These are phyloP conservation scores for Ypsolopha sequella DNA, from an alignment of 2,888 invertebrate genomes.

Conservation along the genomic window DNA sequence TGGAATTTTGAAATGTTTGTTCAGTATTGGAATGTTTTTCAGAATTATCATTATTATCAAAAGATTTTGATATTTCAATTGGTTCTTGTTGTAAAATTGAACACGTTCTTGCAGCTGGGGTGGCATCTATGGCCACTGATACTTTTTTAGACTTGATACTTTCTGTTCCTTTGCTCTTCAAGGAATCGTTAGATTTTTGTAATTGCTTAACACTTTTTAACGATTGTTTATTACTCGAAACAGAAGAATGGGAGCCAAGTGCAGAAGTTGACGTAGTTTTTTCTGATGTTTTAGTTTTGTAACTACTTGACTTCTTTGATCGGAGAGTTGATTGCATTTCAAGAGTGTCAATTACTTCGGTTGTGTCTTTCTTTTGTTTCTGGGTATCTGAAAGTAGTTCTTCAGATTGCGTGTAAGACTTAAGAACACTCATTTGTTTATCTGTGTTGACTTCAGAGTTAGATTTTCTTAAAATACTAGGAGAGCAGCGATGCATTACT, in stretches of 20 bases:
- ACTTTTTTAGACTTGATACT: constrained; percentile 74
- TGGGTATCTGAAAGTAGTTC: constrained; percentile 49
- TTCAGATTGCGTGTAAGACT: constrained; percentile 57
- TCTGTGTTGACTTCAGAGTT: constrained; percentile 43
- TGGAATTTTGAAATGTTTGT: constrained; percentile 44
- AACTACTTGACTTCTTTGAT: constrained; percentile 27
- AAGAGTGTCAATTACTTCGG: constrained; percentile 22
- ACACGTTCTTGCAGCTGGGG: constrained; percentile 78
- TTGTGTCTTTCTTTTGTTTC: constrained; percentile 26
- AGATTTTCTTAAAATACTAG: constrained; percentile 72
- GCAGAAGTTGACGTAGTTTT: constrained; percentile 61
- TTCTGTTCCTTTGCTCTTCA: constrained; percentile 51
- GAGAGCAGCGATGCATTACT: constrained; percentile 79
- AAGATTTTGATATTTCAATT: constrained; percentile 78
- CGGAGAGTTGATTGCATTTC: constrained; percentile 22
- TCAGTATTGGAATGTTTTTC: constrained; percentile 37
- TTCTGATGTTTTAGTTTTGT: constrained; percentile 47
- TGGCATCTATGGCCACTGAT: constrained; percentile 84
- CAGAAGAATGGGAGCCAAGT: constrained; percentile 54
- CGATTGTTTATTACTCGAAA: constrained; percentile 44
- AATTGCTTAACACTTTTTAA: constrained; percentile 27
- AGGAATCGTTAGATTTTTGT: constrained; percentile 54
- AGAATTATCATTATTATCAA: constrained; percentile 45
- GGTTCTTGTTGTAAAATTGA: constrained; percentile 83
- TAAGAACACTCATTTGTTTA: constrained; percentile 29